Percentiles rank a stretch among this genome's conserved stretches.
phyloP scores from a whole-genome alignment of 2,113 vertebrate species.

The Callocephalon fimbriatum region DNA sequence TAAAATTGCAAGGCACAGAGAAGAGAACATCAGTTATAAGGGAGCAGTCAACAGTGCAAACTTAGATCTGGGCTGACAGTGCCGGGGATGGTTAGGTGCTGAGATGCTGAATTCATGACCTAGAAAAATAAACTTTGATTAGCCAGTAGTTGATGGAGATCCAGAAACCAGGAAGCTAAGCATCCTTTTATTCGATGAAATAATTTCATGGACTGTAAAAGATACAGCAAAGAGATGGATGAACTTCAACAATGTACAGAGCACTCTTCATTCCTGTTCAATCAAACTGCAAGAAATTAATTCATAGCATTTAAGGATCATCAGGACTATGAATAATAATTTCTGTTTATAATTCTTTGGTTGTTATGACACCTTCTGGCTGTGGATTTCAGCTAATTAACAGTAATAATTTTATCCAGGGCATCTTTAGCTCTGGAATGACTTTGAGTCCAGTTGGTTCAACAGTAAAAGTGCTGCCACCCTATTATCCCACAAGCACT shows the following conservation, averaged over 20 bases:
- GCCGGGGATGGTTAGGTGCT: not conserved
- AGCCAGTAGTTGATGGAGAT: not conserved
- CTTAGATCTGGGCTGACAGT: not conserved
- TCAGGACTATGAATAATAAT: not conserved
- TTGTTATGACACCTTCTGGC: slow-evolving; percentile 63
- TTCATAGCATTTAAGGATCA: not conserved
- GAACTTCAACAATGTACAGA: not conserved
- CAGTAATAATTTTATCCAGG: slow-evolving; percentile 5
- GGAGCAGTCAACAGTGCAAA: not conserved
- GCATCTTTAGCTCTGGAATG: not conserved
- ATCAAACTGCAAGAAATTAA: not conserved
- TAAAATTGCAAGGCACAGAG: not conserved
- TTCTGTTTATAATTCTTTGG: slow-evolving; percentile 32
- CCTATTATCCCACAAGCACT: not conserved
- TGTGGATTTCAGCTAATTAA: slow-evolving; percentile 56
- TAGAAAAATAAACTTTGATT: not conserved
- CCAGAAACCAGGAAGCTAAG: not conserved
- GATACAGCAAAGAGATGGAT: accelerated
- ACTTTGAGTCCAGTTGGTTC: not conserved
- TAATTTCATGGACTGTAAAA: not conserved
- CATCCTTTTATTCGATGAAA: not conserved
- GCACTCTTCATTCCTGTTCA: not conserved
- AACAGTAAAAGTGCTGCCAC: not conserved
- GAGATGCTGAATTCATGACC: not conserved
- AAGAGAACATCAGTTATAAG: not conserved